Evolutionary conservation across 2,888 invertebrate genomes (phyloP), one percentile per base, ranked within the genome.

Genomic region (Galerucella calmariensis): DNA sequence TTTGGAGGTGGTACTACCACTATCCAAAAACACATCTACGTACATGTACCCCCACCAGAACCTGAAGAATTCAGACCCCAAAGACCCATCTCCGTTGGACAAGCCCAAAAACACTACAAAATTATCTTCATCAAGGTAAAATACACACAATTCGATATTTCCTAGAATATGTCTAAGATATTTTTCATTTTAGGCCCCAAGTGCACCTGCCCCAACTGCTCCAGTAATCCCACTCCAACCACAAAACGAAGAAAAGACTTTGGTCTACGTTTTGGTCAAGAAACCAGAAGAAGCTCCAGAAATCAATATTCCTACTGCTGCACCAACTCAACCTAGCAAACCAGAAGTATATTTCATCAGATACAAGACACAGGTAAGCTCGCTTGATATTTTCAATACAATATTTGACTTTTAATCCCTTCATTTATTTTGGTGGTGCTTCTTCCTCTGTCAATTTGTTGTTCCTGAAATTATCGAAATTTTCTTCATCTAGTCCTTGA

Each of bases 281-380:
- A 95, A 94, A 87, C 96, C 96, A 83, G 95, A 96, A 86, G 95
- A 95, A 80, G 94, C 94, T 78, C 95, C 94, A 81, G 95, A 95
- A 84, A 93, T 95, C 87, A 89, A 90, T 82, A 92, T 95, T 82
- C 95, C 95, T 71, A 92, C 94, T 12, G 90, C 93, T 12, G 92
- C 92, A 14, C 95, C 95, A 71, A 95, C 95, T 71, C 94, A 94
- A 84, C 95, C 95, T 78, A 93, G 94, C 88, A 96, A 96, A 90
- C 95, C 95, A 78, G 96, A 96, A 89, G 95, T 95, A 76, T 96
- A 95, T 92, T 96, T 96, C 91, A 96, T 94, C 91, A 92, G 94
- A 85, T 94, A 94, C 91, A 94, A 93, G 90, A 94, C 94, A 75
- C 93, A 93, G 90, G 91, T 89, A 86, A 88, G 90, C 53, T 61